Evolutionary conservation across 2,888 invertebrate species (phyloP).

Genomic region (Argynnis bischoffii): DNA sequence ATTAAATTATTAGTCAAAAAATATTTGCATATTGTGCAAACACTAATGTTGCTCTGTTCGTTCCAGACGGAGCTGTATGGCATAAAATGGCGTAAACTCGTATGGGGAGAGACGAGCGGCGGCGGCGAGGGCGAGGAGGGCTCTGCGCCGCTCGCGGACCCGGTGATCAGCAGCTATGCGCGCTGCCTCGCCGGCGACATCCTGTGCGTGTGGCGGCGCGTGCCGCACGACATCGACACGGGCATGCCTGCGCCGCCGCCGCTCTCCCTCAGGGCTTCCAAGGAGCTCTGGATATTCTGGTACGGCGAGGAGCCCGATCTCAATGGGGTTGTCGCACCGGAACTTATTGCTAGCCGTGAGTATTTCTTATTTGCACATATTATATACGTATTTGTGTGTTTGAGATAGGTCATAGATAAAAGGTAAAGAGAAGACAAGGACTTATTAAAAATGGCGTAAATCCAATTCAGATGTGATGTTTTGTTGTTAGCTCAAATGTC

Average conservation of each 20-base stretch:
- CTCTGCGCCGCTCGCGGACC: conserved; percentile 91
- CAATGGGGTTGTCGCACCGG: conserved; percentile 90
- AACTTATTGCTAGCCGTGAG: conserved; percentile 93
- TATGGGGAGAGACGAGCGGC: conserved; percentile 87
- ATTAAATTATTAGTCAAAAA: too few relatives aligned
- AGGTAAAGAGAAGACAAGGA: too few relatives aligned
- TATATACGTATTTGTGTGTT: not conserved
- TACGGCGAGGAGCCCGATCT: conserved; percentile 98
- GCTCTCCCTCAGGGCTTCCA: conserved; percentile 92
- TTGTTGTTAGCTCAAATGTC: too few relatives aligned
- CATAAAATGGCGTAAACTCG: conserved; percentile 99
- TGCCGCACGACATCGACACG: conserved; percentile 80
- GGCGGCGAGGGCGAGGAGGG: conserved; percentile 75
- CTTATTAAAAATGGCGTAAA: too few relatives aligned
- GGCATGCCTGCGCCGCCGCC: conserved; percentile 86
- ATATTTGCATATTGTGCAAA: not conserved
- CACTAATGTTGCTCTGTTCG: conserved; percentile 7
- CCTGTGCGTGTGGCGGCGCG: conserved; percentile 98
- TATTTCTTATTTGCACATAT: conserved; percentile 47
- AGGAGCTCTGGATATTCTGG: conserved; percentile 99
- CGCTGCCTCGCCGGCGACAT: conserved; percentile 96
- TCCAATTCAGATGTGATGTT: too few relatives aligned
- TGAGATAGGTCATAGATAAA: not conserved
- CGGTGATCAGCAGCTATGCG: conserved; percentile 94
- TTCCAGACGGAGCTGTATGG: conserved; percentile 98